Base-by-base conservation (phyloP, 2,797 vertebrate genomes). In the Mionectes olivaceus region DNA sequence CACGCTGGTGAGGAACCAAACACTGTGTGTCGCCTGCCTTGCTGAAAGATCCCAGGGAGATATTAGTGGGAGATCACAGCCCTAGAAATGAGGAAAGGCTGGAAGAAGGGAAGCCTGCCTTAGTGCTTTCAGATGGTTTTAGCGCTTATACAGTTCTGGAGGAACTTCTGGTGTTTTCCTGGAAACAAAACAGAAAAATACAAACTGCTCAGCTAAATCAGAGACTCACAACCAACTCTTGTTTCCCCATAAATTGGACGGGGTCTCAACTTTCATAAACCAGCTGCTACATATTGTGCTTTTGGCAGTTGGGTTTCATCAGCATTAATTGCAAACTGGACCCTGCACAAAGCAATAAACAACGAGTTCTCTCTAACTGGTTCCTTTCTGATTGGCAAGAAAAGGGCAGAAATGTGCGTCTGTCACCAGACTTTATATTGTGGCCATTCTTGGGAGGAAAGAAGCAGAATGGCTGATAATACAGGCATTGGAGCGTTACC, bases 231-330 rank as follows among this genome's bases (percentile, higher is more conserved):
- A 96, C 83, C 64, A 95, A 89, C 87, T 95, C 93, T 89, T 46
- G 24, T 95, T 96, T 96, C 91, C 56, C 74, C 60, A 95, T 82
- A 93, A 95, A 94, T 76, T 95, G 95, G 70, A 94, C 76, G 17
- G 60, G 56, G 60, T 95, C 90, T 96, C 94, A 88, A 57, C 71
- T 94, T 95, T 91, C 91, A 89, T 91, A 96, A 95, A 94, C 74
- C 94, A 96, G 89, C 95, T 97, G 96, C 94, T 87, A 60, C 85
- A 64, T 87, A 60, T 91, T 96, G 77, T 94, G 70, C 91, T 96
- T 91, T 96, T 91, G 93, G 95, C 95, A 96, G 91, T 96, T 91
- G 87, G 33, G 77, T 96, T 95, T 93, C 93, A 87, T 94, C 96
- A 94, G 74, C 80, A 90, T 93, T 95, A 94, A 91, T 91, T 94